Base-by-base conservation (phyloP, 1,140 invertebrate species). In the Aradophagus sp. region DNA sequence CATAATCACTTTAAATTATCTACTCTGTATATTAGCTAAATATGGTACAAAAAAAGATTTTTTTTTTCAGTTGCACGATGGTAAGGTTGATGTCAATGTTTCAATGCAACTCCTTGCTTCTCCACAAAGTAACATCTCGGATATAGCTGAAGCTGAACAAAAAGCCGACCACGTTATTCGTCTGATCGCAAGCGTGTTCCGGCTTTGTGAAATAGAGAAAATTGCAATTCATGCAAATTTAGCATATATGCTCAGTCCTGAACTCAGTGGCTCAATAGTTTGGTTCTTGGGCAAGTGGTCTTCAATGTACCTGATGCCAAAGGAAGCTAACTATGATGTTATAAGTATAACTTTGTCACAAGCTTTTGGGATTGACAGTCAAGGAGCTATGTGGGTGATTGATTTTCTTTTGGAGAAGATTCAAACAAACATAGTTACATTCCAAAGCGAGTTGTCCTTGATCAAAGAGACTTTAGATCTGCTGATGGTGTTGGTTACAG, bases 221-320 rank as follows among this genome's bases (percentile, higher is more conserved):
- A 84, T 87, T 26, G 89, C 90, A 0, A 85, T 90, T 6, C 86
- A 89, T 20, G 88, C 88, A 1, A 89, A 90, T 74, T 78, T 91
- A 20, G 82, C 86, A 0, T 85, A 87, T 56, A 85, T 90, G 62
- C 81, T 95, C 11, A 95, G 93, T 84, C 94, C 95, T 0, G 92
- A 95, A 84, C 88, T 97, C 1, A 90, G 91, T 3, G 90, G 89
- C 23, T 92, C 90, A 0, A 85, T 93, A 14, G 90, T 94, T 48
- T 96, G 94, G 93, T 93, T 95, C 71, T 84, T 96, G 4, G 89
- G 90, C 41, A 88, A 91, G 67, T 96, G 92, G 91, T 89, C 90
- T 20, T 84, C 90, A 26, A 90, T 89, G 7, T 97, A 96, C 78
- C 84, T 96, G 15, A 81, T 93, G 44, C 90, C 90, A 13, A 86